Evolutionary conservation across 2,113 vertebrate genomes (phyloP).

Genomic region (Apus apus): DNA sequence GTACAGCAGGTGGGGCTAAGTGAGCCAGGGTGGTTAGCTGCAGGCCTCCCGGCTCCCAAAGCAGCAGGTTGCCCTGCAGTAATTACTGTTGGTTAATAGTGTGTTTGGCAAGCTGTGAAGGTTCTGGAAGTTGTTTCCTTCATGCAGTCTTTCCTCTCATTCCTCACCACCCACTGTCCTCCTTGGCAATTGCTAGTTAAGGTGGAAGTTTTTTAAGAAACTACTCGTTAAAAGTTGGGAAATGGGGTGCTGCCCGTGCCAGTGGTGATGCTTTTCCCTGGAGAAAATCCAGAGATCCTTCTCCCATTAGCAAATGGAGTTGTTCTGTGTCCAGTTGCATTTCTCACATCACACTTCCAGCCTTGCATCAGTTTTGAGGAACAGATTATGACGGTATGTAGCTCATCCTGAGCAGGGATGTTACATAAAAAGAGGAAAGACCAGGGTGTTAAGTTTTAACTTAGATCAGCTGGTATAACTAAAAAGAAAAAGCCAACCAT

Average conservation of each 20-base stretch:
- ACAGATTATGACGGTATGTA: not conserved
- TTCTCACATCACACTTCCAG: not conserved
- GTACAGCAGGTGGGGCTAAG: conserved; percentile 31
- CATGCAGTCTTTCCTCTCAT: conserved; percentile 4
- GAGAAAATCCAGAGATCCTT: not conserved
- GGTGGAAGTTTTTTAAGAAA: conserved; percentile 56
- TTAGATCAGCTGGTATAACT: not conserved
- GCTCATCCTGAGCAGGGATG: not conserved
- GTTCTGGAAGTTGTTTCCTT: conserved; percentile 29
- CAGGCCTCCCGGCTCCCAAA: not conserved
- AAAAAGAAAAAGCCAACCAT: not conserved
- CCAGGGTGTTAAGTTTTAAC: not conserved
- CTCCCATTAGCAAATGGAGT: not conserved
- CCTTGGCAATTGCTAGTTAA: conserved; percentile 31
- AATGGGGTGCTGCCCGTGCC: not conserved
- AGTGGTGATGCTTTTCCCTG: not conserved
- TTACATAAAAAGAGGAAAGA: not conserved
- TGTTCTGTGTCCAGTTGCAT: not conserved
- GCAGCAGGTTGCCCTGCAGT: not conserved
- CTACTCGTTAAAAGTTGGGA: conserved; percentile 38
- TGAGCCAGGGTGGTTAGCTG: not conserved
- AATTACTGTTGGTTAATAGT: conserved; percentile 22
- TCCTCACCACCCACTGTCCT: conserved; percentile 41
- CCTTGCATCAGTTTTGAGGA: not conserved
- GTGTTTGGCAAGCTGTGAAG: not conserved